Base-by-base conservation (phyloP, 2,888 invertebrate species). In the Kryphioiulus occultus region DNA sequence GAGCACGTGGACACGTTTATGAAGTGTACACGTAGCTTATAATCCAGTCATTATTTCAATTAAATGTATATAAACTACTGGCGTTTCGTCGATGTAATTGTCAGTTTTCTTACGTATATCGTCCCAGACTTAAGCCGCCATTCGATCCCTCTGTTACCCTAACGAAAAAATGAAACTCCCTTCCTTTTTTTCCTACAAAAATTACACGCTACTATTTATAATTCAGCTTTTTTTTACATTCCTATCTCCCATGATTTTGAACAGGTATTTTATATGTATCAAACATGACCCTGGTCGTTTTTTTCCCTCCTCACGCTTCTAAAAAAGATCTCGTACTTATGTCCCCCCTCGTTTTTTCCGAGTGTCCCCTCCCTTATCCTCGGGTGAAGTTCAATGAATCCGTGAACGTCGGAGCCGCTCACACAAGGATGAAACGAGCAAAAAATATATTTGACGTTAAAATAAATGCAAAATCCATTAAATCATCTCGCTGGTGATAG, bases 231-330 rank as follows among this genome's bases (percentile, higher is more conserved):
- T 59, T 68, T 68, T 68, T 26, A 68, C 68, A 68, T 68, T 68
- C 68, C 68, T 68, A 17, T 26, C 68, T 68, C 26, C 68, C 26
- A 68, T 68, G 68, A 68, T 68, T 68, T 68, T 68, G 68, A 68
- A 26, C 68, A 68, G 68, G 68, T 68, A 68, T 68, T 68, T 53
- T 68, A 68, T 68, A 68, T 68, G 68, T 68, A 68, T 68, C 68
- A 68, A 68, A 26, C 68, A 26, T 26, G 68, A 68, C 68, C 19
- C 68, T 68, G 68, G 68, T 68, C 22, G 68, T 17, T 68, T 68
- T 68, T 68, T 68, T n/a, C 26, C 26, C 22, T 68, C 3, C 26
- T 68, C 68, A 26, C 7, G 22, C 22, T 68, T 68, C 26, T 68
- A 26, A 26, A 68, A 68, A 68, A 68, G 26, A 59, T 2, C 68